Conservation (phyloP, 2,888 invertebrate genomes). For the Dynastes maya region DNA sequence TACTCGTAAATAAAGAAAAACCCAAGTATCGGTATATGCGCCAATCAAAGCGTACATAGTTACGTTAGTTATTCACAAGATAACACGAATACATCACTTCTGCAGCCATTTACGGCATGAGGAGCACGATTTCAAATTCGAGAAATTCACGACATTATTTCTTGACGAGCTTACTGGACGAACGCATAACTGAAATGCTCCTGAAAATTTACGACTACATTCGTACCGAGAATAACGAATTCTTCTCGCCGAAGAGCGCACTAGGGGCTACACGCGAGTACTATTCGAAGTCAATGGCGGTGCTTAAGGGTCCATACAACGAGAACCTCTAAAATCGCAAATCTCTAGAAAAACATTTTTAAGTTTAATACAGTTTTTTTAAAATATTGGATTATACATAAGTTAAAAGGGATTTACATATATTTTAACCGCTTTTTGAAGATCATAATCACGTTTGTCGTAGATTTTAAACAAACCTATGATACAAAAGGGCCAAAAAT, state of each 20-base stretch:
- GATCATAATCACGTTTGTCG: no score
- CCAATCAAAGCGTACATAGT: background rate
- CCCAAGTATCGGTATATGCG: background rate
- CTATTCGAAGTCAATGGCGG: background rate
- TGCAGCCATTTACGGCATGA: background rate
- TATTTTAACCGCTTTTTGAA: no score
- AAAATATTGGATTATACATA: no score
- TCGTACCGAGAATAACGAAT: constrained; percentile 16
- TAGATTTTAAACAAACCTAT: no score
- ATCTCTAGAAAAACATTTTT: no score
- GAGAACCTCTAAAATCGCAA: no score
- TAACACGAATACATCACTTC: constrained; percentile 17
- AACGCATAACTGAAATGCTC: constrained; percentile 32
- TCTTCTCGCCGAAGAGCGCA: constrained; percentile 18
- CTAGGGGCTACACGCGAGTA: background rate
- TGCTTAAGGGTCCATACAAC: no score
- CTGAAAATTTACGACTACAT: constrained; percentile 33
- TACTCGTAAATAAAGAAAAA: no score
- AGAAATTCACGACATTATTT: constrained; percentile 25
- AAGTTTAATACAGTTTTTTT: no score
- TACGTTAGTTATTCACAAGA: constrained; percentile 5
- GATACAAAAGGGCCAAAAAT: no score
- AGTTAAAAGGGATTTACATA: no score
- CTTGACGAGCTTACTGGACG: constrained; percentile 26
- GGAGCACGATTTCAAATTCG: constrained; percentile 9